Evolutionary conservation across 2,888 invertebrate species (phyloP).

Genomic region (Dugesia japonica): DNA sequence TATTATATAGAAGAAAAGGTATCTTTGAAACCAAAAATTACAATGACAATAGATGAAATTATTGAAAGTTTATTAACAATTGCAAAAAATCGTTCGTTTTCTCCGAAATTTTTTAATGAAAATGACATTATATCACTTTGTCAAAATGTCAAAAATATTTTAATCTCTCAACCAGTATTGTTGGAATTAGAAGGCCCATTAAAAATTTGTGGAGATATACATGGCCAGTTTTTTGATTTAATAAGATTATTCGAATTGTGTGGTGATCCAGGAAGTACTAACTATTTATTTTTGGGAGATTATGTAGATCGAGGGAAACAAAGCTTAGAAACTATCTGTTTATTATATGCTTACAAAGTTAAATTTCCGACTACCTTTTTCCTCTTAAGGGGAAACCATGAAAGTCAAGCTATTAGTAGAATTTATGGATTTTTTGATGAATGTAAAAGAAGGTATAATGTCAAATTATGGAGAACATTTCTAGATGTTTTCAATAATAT

Average conservation of each 20-base stretch:
- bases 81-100: neutral
- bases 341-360: conserved; percentile 48
- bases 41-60: neutral
- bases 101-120: conserved; percentile 27
- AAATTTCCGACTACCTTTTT: conserved; percentile 52
- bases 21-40: neutral
- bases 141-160: conserved; percentile 27
- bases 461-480: conserved; percentile 49
- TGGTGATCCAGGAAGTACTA: conserved; percentile 47
- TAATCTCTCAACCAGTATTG: conserved; percentile 43
- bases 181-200: conserved; percentile 46
- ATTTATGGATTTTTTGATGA: conserved; percentile 50
- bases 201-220: conserved; percentile 48
- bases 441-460: conserved; percentile 44
- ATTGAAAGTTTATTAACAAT: neutral
- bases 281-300: conserved; percentile 48
- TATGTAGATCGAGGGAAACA: conserved; percentile 49
- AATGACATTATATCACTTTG: conserved; percentile 26
- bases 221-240: conserved; percentile 47
- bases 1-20: too few species aligned
- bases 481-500: conserved; percentile 49
- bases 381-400: conserved; percentile 49
- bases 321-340: conserved; percentile 48
- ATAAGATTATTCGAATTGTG: conserved; percentile 46
- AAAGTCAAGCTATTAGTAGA: conserved; percentile 48